Evolutionary conservation across 2,797 vertebrate species (phyloP), one percentile per base, ranked within the genome.

Genomic region (Pteropus rufus): DNA sequence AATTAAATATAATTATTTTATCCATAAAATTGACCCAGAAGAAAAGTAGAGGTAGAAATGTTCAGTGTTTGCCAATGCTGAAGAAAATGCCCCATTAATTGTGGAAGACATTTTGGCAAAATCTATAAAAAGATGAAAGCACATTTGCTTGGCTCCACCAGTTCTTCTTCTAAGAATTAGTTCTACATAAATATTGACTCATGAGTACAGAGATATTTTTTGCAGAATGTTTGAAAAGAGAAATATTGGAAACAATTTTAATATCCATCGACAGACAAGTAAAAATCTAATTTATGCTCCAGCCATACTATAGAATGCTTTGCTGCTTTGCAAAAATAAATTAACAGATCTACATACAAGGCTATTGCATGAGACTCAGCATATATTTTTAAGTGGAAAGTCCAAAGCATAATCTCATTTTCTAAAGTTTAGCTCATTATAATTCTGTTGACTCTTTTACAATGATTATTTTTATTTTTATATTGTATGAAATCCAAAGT

Each of bases 191-290:
- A 96, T 89, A 93, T 72, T 80, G 64, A 93, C 54, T 72, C 31
- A 9, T 83, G 16, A 49, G 49, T 75, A 65, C 75, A 95, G 36
- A 83, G 21, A 54, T 86, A 77, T 70, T 87, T 67, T 89, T 81
- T 88, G n/a, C 29, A 86, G 29, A 79, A 87, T 73, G 14, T 96
- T 83, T 80, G 39, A 92, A 94, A 58, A 86, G 41, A 64, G 94
- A 94, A 94, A 93, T 84, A 41, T 77, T 81, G 67, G 72, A 91
- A 93, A 92, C 31, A 46, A 80, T 95, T 80, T 94, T 67, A 72
- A 86, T 65, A 84, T 21, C 56, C n/a, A 81, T 84, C 83, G 75
- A 64, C 44, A 85, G 67, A 85, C 24, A 81, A 93, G 31, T n/a
- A 1, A 7, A 84, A 82, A 84, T 62, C 41, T 77, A 88, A 88